phyloP scores from a whole-genome alignment of 2,888 invertebrate species.

The Mesochorus sp. region DNA sequence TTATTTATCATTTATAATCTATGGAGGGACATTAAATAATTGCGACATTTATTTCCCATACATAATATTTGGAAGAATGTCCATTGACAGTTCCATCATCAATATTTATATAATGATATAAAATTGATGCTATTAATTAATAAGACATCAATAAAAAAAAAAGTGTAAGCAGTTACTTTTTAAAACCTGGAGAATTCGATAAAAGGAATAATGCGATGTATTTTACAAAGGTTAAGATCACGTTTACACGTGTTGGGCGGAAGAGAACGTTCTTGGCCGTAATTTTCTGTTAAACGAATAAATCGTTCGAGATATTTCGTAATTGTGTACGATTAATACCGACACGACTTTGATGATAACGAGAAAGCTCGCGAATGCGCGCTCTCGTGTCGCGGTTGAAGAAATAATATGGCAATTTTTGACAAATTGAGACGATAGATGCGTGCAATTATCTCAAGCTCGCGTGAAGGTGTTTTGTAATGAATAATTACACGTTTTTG shows the following conservation, averaged over 20 bases:
- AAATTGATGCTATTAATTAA: too few species aligned
- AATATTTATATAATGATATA: too few species aligned
- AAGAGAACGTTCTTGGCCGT: background rate
- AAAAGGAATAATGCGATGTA: too few species aligned
- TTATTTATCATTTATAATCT: too few species aligned
- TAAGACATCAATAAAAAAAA: too few species aligned
- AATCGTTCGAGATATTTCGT: background rate
- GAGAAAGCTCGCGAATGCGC: background rate
- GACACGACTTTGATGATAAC: constrained; percentile 4
- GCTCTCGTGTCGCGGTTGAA: background rate
- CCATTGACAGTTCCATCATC: too few species aligned
- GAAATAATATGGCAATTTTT: constrained; percentile 19
- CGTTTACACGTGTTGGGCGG: background rate
- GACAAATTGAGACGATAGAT: background rate
- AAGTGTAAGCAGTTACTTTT: too few species aligned
- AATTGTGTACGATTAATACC: background rate
- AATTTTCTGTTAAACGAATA: background rate
- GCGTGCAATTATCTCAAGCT: constrained; percentile 1
- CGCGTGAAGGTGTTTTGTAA: background rate
- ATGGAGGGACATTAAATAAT: too few species aligned
- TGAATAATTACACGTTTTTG: background rate
- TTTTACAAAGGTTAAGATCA: background rate
- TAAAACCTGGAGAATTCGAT: too few species aligned
- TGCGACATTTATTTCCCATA: too few species aligned
- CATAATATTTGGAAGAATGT: too few species aligned